phyloP scores from a whole-genome alignment of 2,797 vertebrate species.

The Microchirus variegatus region DNA sequence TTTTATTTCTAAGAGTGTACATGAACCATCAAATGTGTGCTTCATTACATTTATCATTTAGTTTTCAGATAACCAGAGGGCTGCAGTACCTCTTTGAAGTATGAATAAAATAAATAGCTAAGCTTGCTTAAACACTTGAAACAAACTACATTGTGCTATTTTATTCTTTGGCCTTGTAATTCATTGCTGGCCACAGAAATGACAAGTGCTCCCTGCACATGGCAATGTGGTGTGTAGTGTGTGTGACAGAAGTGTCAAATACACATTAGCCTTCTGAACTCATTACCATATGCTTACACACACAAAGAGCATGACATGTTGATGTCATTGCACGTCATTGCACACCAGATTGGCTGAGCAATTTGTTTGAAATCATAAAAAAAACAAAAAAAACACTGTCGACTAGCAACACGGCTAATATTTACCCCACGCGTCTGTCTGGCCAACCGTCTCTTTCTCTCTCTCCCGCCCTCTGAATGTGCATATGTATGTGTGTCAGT shows the following conservation, averaged over 20 bases:
- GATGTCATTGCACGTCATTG: slow-evolving; percentile 49
- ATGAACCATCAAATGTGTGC: no score
- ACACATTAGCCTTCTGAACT: slow-evolving; percentile 52
- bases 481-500: slow-evolving; percentile 6
- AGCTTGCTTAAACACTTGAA: neutral
- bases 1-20: no score
- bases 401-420: slow-evolving; percentile 65
- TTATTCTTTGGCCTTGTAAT: neutral
- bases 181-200: neutral
- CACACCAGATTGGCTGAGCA: slow-evolving; percentile 26
- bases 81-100: no score
- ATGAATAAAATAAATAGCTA: neutral
- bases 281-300: slow-evolving; percentile 26
- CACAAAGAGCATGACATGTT: slow-evolving; percentile 15
- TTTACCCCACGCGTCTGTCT: slow-evolving; percentile 62
- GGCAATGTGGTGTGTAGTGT: slow-evolving; percentile 13
- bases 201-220: slow-evolving; percentile 3
- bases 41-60: no score
- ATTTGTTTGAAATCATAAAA: slow-evolving; percentile 60
- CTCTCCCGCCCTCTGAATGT: neutral
- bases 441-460: slow-evolving; percentile 1
- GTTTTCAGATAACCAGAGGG: no score
- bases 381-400: slow-evolving; percentile 30
- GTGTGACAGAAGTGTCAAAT: slow-evolving; percentile 49
- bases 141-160: neutral